phyloP scores from a whole-genome alignment of 2,888 invertebrate genomes.

The Plusia festucae region DNA sequence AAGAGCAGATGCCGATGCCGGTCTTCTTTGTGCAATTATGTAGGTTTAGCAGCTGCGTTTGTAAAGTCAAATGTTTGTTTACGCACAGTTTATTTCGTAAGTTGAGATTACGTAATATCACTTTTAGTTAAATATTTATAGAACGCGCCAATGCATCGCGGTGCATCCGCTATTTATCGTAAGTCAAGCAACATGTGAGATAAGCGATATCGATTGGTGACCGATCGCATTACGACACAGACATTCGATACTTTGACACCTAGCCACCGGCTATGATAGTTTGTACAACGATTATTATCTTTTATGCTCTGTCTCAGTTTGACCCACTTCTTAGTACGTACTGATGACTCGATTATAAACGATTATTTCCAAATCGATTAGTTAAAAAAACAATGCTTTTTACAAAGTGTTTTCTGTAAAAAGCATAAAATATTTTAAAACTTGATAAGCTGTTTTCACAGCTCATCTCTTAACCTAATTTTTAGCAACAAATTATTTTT shows the following conservation, averaged over 20 bases:
- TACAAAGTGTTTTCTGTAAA: background rate
- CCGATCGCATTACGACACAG: conserved; percentile 82
- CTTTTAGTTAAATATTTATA: conserved; percentile 78
- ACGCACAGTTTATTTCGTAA: conserved; percentile 26
- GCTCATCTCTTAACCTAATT: background rate
- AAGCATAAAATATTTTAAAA: too few species aligned
- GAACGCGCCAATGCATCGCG: conserved; percentile 79
- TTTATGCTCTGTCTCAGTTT: conserved; percentile 68
- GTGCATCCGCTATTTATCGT: conserved; percentile 78
- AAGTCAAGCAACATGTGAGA: conserved; percentile 77
- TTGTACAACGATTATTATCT: conserved; percentile 73
- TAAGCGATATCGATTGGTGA: conserved; percentile 83
- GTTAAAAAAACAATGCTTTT: conserved; percentile 11
- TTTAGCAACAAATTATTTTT: background rate
- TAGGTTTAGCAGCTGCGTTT: conserved; percentile 33
- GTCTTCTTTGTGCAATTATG: conserved; percentile 42
- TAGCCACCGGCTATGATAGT: conserved; percentile 76
- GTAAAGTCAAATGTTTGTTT: conserved; percentile 37
- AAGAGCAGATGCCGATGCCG: conserved; percentile 46
- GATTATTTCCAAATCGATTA: conserved; percentile 32
- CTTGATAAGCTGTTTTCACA: too few species aligned
- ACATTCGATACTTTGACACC: conserved; percentile 79
- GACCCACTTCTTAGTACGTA: conserved; percentile 70
- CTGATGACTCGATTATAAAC: conserved; percentile 45
- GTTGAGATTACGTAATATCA: conserved; percentile 57